phyloP scores from a whole-genome alignment of 2,888 invertebrate genomes.

The Opisthograptis luteolata region DNA sequence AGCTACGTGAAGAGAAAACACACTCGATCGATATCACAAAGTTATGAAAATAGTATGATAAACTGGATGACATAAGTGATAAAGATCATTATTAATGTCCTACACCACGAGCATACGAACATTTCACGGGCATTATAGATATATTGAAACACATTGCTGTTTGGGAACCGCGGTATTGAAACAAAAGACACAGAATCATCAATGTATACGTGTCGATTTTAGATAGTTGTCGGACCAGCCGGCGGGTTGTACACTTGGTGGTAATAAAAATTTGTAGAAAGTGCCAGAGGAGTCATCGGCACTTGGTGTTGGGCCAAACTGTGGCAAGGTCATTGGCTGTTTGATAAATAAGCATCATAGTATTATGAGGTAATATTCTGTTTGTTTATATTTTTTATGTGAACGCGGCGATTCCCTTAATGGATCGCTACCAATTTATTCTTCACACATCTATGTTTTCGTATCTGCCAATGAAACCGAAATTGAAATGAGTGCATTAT shows the following conservation, averaged over 20 bases:
- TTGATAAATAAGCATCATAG: conserved; percentile 71
- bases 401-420: conserved; percentile 1
- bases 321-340: conserved; percentile 77
- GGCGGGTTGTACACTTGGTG: conserved; percentile 28
- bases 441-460: conserved; percentile 12
- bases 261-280: conserved; percentile 74
- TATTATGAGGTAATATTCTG: conserved; percentile 63
- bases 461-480: conserved; percentile 12
- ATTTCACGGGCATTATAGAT: conserved; percentile 9
- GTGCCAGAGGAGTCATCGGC: conserved; percentile 77
- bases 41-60: conserved; percentile 49
- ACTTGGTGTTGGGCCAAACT: conserved; percentile 75
- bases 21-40: conserved; percentile 42
- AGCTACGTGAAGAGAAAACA: conserved; percentile 34
- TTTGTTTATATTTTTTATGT: conserved; percentile 74
- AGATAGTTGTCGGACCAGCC: conserved; percentile 34
- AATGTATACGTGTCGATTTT: conserved; percentile 41
- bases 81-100: conserved; percentile 46
- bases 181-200: conserved; percentile 39
- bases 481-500: conserved; percentile 23
- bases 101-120: conserved; percentile 17
- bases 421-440: conserved; percentile 3
- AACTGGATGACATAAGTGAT: conserved; percentile 47
- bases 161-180: conserved; percentile 13
- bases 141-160: conserved; percentile 32